These are phyloP conservation scores for Strigamia maritima DNA, from an alignment of 2,888 invertebrate genomes.

Conservation along the genomic window DNA sequence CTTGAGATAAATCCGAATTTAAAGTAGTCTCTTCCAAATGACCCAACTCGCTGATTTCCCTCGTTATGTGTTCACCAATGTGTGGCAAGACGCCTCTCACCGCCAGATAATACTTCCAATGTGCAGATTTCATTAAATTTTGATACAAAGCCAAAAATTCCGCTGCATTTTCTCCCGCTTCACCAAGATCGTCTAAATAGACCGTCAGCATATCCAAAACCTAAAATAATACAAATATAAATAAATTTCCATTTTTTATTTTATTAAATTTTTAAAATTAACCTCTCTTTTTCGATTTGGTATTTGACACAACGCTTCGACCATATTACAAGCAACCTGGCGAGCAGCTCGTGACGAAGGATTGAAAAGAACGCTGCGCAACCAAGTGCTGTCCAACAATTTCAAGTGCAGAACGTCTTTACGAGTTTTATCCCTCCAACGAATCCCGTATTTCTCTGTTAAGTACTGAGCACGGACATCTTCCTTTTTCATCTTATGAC, in stretches of 20 bases:
- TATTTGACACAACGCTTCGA: constrained; percentile 71
- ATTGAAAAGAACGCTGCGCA: constrained; percentile 88
- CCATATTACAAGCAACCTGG: constrained; percentile 82
- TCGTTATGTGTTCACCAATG: constrained; percentile 78
- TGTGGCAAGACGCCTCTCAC: constrained; percentile 78
- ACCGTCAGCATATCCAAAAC: constrained; percentile 81
- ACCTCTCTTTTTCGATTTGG: constrained; percentile 63
- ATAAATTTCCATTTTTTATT: not conserved
- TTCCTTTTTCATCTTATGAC: constrained; percentile 47
- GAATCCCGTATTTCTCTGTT: constrained; percentile 69
- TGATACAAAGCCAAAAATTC: constrained; percentile 87
- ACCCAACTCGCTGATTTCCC: constrained; percentile 84
- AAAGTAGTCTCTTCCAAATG: constrained; percentile 86
- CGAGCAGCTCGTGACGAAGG: constrained; percentile 83
- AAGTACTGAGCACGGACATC: constrained; percentile 60
- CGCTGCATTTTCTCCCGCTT: constrained; percentile 85
- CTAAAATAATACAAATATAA: constrained; percentile 49
- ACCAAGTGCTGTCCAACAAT: constrained; percentile 73
- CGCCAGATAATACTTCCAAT: constrained; percentile 92
- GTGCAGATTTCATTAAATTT: constrained; percentile 74
- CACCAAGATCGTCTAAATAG: constrained; percentile 79
- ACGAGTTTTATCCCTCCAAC: constrained; percentile 60
- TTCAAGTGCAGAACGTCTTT: constrained; percentile 58
- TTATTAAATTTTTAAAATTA: constrained; percentile 45
- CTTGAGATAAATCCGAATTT: constrained; percentile 89